Conservation (phyloP, 2,113 vertebrate genomes). For the Delphinapterus leucas region DNA sequence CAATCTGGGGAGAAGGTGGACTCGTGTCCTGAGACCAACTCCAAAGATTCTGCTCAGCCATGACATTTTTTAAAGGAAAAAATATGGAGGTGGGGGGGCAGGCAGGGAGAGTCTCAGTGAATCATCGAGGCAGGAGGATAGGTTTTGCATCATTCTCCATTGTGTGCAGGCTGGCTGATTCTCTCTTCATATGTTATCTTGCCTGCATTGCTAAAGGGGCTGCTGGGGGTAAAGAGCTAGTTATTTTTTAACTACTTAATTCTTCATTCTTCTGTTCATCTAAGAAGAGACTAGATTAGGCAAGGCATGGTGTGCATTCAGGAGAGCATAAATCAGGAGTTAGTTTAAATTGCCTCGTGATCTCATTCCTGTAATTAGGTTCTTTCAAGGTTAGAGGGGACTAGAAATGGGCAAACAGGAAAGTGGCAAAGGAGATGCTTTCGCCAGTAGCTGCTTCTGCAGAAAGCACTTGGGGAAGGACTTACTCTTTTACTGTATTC, state of each 20-base stretch:
- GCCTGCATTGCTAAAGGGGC: neutral
- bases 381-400: neutral
- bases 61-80: neutral
- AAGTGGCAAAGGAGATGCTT: neutral
- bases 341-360: neutral
- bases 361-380: neutral
- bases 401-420: neutral
- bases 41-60: neutral
- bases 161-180: neutral
- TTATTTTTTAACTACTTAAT: neutral
- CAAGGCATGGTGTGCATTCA: neutral
- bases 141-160: neutral
- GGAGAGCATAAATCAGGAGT: neutral
- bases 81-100: neutral
- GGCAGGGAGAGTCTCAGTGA: neutral
- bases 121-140: neutral
- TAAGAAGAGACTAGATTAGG: neutral
- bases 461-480: neutral
- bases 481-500: neutral
- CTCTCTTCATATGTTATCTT: neutral
- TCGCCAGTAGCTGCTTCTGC: neutral
- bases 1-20: neutral
- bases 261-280: neutral
- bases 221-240: neutral
- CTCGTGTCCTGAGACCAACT: neutral